Base-by-base conservation (phyloP, 2,113 vertebrate genomes). In the Gila orcuttii region DNA sequence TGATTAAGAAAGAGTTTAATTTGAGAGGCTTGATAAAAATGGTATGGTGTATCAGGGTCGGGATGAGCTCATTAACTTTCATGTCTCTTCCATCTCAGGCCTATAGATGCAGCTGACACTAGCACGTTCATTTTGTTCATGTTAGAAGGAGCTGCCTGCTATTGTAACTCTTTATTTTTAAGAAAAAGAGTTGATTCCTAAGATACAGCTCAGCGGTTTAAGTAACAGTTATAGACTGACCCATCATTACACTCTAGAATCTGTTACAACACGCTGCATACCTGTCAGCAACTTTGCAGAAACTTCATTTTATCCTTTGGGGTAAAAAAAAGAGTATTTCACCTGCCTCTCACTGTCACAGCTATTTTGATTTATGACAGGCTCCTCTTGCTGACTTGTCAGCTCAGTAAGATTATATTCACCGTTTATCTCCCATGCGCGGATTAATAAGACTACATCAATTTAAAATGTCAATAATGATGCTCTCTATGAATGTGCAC, bases 221-320 rank as follows among this genome's bases (percentile, higher is more conserved):
- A 64, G 39, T 82, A 31, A 68, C 39, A 82, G 79, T 68, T 28
- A 82, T 12, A 45, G 28, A 11, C 23, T 83, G 50, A 74, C 68
- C 81, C 66, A 83, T 33, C 42, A 66, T 42, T 33, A 52, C 45
- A 13, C 68, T 73, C 13, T 73, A 50, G 17, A 55, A 82, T 83
- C 36, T 87, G 86, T 87, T 87, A 68, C 66, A 85, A 42, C 87
- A 77, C 33, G 90, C 75, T 86, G 57, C 79, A 88, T 90, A 86
- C 52, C 76, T 69, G 66, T 66, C 47, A 42, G 50, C 25, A 23
- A 23, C 73, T 86, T 31, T 36, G 55, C 64, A 55, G 33, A 4
- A 73, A 9, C 47, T 33, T 19, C 25, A 79, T 19, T 75, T 39
- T 52, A 39, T 60, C 77, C 85, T 87, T 69, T 78, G 50, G 79